These are phyloP conservation scores for Aplysina aerophoba DNA, from an alignment of 37 sponge, comb jelly and placozoan species.

Conservation along the genomic window DNA sequence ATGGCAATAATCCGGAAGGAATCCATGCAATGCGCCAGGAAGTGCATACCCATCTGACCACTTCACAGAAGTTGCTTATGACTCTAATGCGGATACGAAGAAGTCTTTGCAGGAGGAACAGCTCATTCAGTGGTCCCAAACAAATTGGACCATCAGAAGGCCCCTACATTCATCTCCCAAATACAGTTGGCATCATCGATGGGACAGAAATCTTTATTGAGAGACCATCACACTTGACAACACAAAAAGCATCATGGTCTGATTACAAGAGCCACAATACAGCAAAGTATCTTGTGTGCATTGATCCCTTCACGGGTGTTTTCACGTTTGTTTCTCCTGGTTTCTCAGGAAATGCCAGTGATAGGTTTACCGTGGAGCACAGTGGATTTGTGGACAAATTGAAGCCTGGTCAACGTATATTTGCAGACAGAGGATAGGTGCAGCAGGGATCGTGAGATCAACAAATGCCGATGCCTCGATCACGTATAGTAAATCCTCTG, in stretches of 20 bases:
- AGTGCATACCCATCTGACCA: background rate
- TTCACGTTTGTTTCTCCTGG: constrained; percentile 23
- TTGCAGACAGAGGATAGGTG: constrained; percentile 32
- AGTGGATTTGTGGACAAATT: constrained; percentile 25
- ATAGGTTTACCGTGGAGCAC: constrained; percentile 29
- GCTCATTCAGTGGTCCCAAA: constrained; percentile 38
- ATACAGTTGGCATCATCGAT: constrained; percentile 31
- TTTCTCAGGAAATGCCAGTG: constrained; percentile 39
- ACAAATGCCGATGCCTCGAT: background rate
- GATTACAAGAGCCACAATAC: constrained; percentile 46
- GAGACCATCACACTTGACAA: background rate
- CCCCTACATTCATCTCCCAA: background rate
- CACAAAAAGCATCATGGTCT: constrained; percentile 20
- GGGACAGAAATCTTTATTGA: constrained; percentile 28
- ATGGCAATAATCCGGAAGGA: constrained; percentile 18
- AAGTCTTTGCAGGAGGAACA: constrained; percentile 23
- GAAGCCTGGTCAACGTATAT: constrained; percentile 25
- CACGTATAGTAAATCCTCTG: background rate
- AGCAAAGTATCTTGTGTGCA: constrained; percentile 34
- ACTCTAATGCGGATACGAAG: constrained; percentile 32
- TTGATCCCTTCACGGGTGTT: constrained; percentile 22
- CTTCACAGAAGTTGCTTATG: constrained; percentile 37
- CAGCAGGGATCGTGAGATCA: background rate
- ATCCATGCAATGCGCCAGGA: background rate
- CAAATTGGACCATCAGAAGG: constrained; percentile 14